Percentiles rank a stretch among this genome's conserved stretches.
Evolutionary conservation across 2,888 invertebrate species (phyloP).

Genomic region (Drosophila melanosoma): DNA sequence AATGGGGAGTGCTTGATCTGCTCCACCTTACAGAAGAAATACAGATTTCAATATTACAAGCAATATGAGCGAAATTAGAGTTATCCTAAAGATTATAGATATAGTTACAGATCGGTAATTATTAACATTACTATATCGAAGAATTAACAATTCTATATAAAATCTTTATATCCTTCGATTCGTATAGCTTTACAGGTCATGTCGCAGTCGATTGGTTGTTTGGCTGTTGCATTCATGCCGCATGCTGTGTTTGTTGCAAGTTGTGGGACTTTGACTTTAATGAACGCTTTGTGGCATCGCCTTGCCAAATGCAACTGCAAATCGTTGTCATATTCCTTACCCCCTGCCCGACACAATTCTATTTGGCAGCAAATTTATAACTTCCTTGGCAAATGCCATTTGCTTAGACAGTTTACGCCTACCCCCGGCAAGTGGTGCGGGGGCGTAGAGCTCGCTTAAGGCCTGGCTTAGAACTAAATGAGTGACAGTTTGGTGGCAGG

Average conservation of each 20-base stretch:
- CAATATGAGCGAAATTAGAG: neutral
- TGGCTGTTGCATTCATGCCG: conserved; percentile 15
- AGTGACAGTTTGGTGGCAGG: conserved; percentile 49
- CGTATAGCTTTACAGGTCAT: conserved; percentile 13
- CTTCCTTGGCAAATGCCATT: conserved; percentile 79
- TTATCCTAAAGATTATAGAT: neutral
- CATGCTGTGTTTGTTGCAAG: conserved; percentile 40
- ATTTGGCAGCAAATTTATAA: conserved; percentile 79
- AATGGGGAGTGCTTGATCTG: neutral
- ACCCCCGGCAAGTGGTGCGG: conserved; percentile 56
- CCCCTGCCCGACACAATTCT: conserved; percentile 55
- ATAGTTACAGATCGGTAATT: neutral
- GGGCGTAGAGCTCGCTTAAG: conserved; percentile 61
- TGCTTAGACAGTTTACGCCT: conserved; percentile 80
- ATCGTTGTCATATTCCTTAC: conserved; percentile 15
- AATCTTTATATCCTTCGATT: neutral
- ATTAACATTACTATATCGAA: neutral
- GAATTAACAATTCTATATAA: neutral
- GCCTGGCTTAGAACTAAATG: conserved; percentile 67
- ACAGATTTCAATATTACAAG: neutral
- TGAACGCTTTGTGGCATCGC: conserved; percentile 69
- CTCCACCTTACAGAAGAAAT: neutral
- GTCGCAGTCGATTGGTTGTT: neutral
- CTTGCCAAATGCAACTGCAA: conserved; percentile 37
- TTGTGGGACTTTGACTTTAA: conserved; percentile 68